These are phyloP conservation scores for Heliothis subflexa DNA, from an alignment of 1,140 invertebrate species.

Conservation along the genomic window DNA sequence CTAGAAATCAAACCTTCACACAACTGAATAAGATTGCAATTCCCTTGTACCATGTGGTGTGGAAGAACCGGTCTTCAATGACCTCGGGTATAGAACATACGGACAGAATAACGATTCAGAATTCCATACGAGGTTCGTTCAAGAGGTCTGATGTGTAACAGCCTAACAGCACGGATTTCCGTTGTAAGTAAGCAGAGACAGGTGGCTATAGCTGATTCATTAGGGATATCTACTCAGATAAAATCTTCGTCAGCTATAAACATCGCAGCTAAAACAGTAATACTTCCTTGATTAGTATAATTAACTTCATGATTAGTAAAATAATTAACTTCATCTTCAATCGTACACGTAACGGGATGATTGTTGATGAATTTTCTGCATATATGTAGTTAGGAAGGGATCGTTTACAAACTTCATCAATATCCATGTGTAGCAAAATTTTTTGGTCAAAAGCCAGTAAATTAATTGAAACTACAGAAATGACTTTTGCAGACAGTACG, in stretches of 20 bases:
- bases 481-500: background rate
- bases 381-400: too few relatives aligned
- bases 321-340: too few relatives aligned
- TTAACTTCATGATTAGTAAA: too few relatives aligned
- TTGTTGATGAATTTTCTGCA: too few relatives aligned
- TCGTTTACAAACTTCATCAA: too few relatives aligned
- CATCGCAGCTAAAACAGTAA: too few relatives aligned
- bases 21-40: constrained; percentile 9
- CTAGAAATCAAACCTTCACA: constrained; percentile 1
- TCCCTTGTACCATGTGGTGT: background rate
- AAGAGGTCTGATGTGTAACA: constrained; percentile 34
- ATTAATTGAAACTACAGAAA: background rate
- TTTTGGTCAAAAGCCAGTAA: too few relatives aligned
- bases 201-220: background rate
- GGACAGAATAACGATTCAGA: constrained; percentile 45
- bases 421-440: too few relatives aligned
- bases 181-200: constrained; percentile 7
- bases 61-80: constrained; percentile 39
- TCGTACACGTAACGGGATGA: too few relatives aligned
- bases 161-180: constrained; percentile 21
- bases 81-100: constrained; percentile 43
- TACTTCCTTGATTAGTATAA: too few relatives aligned
- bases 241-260: too few relatives aligned
- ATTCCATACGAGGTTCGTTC: constrained; percentile 38
- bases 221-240: too few relatives aligned